Conservation (phyloP, 2,113 vertebrate genomes). For the Takifugu bimaculatus region DNA sequence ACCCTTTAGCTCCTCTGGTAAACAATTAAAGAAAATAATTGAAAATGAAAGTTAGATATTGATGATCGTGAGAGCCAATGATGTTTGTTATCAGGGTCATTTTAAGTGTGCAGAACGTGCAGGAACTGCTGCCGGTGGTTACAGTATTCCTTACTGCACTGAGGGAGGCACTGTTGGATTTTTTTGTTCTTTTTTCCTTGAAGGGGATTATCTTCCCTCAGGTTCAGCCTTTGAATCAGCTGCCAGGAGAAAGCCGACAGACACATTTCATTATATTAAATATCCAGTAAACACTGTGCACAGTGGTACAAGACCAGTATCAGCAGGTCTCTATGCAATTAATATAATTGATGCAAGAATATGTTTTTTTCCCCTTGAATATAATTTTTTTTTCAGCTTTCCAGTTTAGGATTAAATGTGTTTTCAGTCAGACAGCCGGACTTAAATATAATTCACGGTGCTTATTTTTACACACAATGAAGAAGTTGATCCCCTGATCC, state of each 20-base stretch:
- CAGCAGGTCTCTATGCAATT: conserved; percentile 17
- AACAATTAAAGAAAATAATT: too few species aligned
- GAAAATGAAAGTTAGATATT: too few species aligned
- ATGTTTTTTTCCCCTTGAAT: conserved; percentile 18
- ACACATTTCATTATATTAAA: background rate
- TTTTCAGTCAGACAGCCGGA: conserved; percentile 43
- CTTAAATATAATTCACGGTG: conserved; percentile 45
- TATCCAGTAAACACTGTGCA: conserved; percentile 1
- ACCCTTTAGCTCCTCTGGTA: too few species aligned
- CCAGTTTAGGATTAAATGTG: conserved; percentile 40
- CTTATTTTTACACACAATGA: conserved; percentile 54
- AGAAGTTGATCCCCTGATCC: conserved; percentile 57
- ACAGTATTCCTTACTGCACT: conserved; percentile 43
- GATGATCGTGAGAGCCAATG: too few species aligned
- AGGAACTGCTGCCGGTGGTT: too few species aligned
- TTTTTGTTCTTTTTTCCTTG: conserved; percentile 23
- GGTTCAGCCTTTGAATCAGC: conserved; percentile 14
- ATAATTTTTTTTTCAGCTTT: conserved; percentile 24
- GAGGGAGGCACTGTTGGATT: conserved; percentile 67
- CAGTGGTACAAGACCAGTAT: background rate
- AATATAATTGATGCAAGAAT: conserved; percentile 21
- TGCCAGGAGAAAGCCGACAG: background rate
- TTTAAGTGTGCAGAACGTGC: too few species aligned
- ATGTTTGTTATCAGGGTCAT: too few species aligned
- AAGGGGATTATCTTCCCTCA: conserved; percentile 3